phyloP scores from a whole-genome alignment of 2,113 vertebrate species.

The Gallinago undulata region DNA sequence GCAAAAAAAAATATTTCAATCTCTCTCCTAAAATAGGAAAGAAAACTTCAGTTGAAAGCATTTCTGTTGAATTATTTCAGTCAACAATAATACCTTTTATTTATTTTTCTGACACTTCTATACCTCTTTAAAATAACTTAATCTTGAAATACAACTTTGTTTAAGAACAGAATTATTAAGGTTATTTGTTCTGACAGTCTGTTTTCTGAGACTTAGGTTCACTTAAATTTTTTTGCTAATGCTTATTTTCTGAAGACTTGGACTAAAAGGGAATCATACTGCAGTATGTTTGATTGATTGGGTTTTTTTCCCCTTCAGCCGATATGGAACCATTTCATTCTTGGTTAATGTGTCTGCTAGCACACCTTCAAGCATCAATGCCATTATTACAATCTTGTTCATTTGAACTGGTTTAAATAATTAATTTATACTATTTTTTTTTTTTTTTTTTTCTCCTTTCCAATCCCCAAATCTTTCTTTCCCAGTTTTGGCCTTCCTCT shows the following conservation, averaged over 20 bases:
- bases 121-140: neutral
- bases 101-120: neutral
- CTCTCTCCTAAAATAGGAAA: neutral
- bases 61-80: neutral
- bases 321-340: neutral
- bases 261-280: neutral
- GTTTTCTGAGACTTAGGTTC: neutral
- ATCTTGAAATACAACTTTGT: neutral
- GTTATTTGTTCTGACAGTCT: neutral
- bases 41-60: neutral
- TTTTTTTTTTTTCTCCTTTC: neutral
- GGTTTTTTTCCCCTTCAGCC: neutral
- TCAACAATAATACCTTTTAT: neutral
- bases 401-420: neutral
- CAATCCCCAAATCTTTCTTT: neutral
- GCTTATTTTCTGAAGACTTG: neutral
- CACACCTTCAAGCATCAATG: neutral
- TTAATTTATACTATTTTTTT: neutral
- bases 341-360: neutral
- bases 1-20: neutral
- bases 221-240: neutral
- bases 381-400: neutral
- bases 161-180: neutral
- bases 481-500: neutral
- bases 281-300: neutral